Evolutionary conservation across 1,140 invertebrate genomes (phyloP).

Genomic region (Drosophila seguyi): DNA sequence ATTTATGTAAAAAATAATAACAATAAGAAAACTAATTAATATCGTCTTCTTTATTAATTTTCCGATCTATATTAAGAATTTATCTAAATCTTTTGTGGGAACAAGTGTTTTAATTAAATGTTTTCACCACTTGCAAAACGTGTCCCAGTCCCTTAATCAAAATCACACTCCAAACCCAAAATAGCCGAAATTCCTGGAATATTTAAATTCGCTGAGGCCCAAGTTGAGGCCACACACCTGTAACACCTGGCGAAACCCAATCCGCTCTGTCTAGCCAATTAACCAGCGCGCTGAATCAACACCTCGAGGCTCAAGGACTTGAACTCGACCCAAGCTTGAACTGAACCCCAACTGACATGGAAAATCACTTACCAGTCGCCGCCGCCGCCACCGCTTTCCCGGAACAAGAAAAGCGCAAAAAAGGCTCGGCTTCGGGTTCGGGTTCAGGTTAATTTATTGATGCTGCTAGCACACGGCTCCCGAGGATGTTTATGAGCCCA

Average conservation of each 20-base stretch:
- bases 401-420: slow-evolving; percentile 9
- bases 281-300: slow-evolving; percentile 12
- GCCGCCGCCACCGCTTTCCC: slow-evolving; percentile 18
- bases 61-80: too few relatives aligned
- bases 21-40: too few relatives aligned
- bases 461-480: slow-evolving; percentile 14
- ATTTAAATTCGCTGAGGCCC: background rate
- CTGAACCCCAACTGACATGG: slow-evolving; percentile 45
- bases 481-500: slow-evolving; percentile 59
- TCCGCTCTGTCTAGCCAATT: slow-evolving; percentile 8
- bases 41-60: too few relatives aligned
- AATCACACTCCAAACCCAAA: background rate
- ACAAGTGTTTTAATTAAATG: background rate
- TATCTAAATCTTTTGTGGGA: background rate
- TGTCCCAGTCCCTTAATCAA: background rate
- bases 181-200: slow-evolving; percentile 2
- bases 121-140: background rate
- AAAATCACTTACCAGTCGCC: slow-evolving; percentile 69
- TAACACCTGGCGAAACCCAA: slow-evolving; percentile 9
- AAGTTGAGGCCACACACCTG: slow-evolving; percentile 6
- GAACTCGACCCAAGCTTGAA: slow-evolving; percentile 12
- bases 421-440: slow-evolving; percentile 13
- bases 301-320: background rate
- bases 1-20: too few relatives aligned
- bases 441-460: slow-evolving; percentile 67